A percentile compares a stretch with the other conserved stretches of the same genome.
Conservation (phyloP, 2,113 vertebrate species). For the Triplophysa siluroides region DNA sequence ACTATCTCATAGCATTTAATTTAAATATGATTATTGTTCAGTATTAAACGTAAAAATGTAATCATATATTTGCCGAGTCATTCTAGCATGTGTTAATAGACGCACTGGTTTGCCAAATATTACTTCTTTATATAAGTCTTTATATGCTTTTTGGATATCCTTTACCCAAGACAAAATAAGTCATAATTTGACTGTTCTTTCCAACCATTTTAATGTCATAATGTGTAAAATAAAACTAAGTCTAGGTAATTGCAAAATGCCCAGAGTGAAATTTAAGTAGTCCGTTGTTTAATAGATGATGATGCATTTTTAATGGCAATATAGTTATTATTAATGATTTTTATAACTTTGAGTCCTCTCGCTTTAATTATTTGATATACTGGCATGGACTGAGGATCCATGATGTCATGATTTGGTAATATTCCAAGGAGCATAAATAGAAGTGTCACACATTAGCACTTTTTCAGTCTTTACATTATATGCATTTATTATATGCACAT, state of each 20-base stretch:
- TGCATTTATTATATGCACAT: too few relatives aligned
- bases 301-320: background rate
- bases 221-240: background rate
- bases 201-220: background rate
- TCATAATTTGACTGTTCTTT: background rate
- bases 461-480: too few relatives aligned
- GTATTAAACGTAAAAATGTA: background rate
- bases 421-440: too few relatives aligned
- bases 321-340: too few relatives aligned
- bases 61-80: background rate
- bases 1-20: background rate
- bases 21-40: background rate
- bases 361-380: too few relatives aligned
- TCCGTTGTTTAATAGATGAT: background rate
- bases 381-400: too few relatives aligned
- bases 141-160: background rate
- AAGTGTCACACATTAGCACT: too few relatives aligned
- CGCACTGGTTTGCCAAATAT: background rate
- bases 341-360: too few relatives aligned
- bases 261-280: background rate
- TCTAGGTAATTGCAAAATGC: background rate
- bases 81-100: background rate
- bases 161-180: background rate
- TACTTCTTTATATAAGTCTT: background rate
- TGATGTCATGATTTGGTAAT: too few relatives aligned